A percentile compares a stretch with the other conserved stretches of the same genome.
These are phyloP conservation scores for Eulemur coronatus DNA, from an alignment of 2,797 vertebrate genomes.

Conservation along the genomic window DNA sequence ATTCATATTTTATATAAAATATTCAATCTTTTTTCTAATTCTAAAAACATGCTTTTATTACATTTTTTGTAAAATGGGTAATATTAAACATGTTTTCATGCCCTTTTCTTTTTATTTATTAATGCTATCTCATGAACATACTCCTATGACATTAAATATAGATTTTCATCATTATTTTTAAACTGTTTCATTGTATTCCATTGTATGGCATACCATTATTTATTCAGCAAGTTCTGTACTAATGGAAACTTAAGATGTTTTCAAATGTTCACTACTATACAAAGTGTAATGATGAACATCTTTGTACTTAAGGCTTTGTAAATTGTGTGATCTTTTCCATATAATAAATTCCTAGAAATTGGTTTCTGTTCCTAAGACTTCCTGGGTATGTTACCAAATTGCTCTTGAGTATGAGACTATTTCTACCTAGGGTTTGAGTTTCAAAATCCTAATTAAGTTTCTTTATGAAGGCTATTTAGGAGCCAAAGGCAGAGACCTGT, in stretches of 20 bases:
- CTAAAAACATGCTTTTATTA: background rate
- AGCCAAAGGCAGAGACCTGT: background rate
- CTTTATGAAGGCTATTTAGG: background rate
- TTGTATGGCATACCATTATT: background rate
- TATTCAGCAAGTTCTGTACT: background rate
- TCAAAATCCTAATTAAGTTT: background rate
- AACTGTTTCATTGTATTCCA: background rate
- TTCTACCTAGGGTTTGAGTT: background rate
- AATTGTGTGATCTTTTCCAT: background rate
- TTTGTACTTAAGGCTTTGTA: background rate
- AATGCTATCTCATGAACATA: background rate
- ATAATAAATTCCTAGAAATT: background rate
- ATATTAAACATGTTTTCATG: background rate
- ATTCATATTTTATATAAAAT: slow-evolving; percentile 23
- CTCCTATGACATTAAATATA: background rate
- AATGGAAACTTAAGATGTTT: background rate
- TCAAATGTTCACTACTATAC: background rate
- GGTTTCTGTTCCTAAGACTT: background rate
- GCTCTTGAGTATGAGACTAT: background rate
- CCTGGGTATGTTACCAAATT: background rate
- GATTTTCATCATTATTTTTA: background rate
- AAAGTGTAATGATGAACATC: background rate
- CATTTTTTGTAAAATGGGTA: background rate
- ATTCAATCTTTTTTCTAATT: background rate
- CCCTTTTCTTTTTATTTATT: background rate